Conservation (phyloP, 1,140 invertebrate species). For the Drosophila santomea region DNA sequence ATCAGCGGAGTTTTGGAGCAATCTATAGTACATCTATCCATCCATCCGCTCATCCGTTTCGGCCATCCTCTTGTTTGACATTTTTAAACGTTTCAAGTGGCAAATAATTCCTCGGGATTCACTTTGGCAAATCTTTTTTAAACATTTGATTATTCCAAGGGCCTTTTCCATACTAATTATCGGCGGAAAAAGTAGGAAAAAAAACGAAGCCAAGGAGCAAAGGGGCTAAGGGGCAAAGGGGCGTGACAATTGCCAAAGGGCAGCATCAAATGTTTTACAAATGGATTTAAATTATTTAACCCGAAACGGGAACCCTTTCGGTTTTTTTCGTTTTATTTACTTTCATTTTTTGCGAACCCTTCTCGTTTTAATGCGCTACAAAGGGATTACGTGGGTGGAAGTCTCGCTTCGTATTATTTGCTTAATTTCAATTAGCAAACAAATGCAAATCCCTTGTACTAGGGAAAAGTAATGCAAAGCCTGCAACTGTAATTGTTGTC, state of each 20-base stretch:
- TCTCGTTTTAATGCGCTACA: slow-evolving; percentile 77
- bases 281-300: slow-evolving; percentile 81
- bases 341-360: slow-evolving; percentile 27
- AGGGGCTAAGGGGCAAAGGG: background rate
- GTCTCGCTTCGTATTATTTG: slow-evolving; percentile 62
- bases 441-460: slow-evolving; percentile 81
- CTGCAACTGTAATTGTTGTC: slow-evolving; percentile 53
- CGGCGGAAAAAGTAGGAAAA: slow-evolving; percentile 18
- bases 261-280: slow-evolving; percentile 73
- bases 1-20: slow-evolving; percentile 39
- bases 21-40: background rate
- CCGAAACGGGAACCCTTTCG: slow-evolving; percentile 23
- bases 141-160: slow-evolving; percentile 65
- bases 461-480: slow-evolving; percentile 59
- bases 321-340: slow-evolving; percentile 20
- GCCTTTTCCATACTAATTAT: slow-evolving; percentile 73
- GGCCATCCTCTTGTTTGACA: slow-evolving; percentile 68
- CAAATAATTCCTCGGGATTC: slow-evolving; percentile 84
- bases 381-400: slow-evolving; percentile 84
- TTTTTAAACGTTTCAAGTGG: slow-evolving; percentile 84
- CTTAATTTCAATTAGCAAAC: slow-evolving; percentile 84
- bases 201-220: background rate
- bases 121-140: slow-evolving; percentile 81
- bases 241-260: slow-evolving; percentile 66
- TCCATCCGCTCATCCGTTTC: background rate